Evolutionary conservation across 2,113 vertebrate species (phyloP).

Genomic region (Corythoichthys intestinalis): DNA sequence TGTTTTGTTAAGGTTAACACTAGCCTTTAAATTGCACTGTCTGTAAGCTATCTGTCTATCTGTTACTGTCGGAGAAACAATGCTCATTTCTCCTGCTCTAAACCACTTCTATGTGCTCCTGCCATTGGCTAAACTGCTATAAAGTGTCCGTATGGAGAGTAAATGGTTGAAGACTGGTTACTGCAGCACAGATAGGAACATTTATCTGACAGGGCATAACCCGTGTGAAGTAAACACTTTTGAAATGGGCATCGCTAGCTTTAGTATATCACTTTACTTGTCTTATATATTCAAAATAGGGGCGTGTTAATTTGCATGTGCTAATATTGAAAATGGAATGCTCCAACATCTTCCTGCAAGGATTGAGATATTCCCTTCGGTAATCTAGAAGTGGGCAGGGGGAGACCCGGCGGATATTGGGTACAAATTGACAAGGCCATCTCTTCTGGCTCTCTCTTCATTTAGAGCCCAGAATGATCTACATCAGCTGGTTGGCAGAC

Average conservation of each 20-base stretch:
- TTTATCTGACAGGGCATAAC: conserved; percentile 62
- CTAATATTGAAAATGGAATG: conserved; percentile 39
- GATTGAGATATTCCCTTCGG: conserved; percentile 61
- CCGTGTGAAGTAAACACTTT: background rate
- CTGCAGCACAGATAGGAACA: conserved; percentile 40
- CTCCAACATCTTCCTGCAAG: conserved; percentile 37
- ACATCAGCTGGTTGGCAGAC: conserved; percentile 68
- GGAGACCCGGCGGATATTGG: conserved; percentile 56
- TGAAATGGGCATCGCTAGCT: background rate
- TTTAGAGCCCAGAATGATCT: conserved; percentile 63
- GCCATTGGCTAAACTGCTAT: conserved; percentile 52
- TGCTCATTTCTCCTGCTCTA: conserved; percentile 43
- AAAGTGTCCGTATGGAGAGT: conserved; percentile 56
- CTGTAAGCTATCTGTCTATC: conserved; percentile 55
- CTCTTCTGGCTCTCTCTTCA: conserved; percentile 69
- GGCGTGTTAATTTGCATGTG: conserved; percentile 45
- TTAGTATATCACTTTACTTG: conserved; percentile 24
- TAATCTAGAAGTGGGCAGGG: conserved; percentile 61
- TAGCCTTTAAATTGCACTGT: conserved; percentile 57
- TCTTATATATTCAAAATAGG: conserved; percentile 20
- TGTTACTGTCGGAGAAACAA: conserved; percentile 41
- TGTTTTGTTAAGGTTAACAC: conserved; percentile 57
- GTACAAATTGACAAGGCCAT: conserved; percentile 74
- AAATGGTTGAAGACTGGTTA: conserved; percentile 56
- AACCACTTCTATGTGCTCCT: conserved; percentile 38